Evolutionary conservation across 2,113 vertebrate genomes (phyloP).

Genomic region (Salvelinus sp.): DNA sequence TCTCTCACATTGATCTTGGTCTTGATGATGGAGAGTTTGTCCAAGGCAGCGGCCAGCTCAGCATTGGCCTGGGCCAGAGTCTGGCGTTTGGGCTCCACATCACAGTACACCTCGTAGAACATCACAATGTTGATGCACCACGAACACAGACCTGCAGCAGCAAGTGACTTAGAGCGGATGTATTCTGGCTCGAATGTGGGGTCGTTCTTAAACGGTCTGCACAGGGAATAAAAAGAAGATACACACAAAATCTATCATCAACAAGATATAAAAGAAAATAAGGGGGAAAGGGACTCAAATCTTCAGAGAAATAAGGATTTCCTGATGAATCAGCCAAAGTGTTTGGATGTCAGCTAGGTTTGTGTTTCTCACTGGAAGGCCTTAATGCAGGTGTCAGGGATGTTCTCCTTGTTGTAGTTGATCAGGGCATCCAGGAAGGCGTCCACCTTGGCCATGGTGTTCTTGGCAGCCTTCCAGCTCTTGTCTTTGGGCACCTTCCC

Average conservation of each 20-base stretch:
- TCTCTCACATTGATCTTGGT: conserved; percentile 77
- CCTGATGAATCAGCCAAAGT: conserved; percentile 44
- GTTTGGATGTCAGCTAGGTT: conserved; percentile 56
- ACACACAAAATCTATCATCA: neutral
- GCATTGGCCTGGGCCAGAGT: conserved; percentile 74
- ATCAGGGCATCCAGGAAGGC: conserved; percentile 79
- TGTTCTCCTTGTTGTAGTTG: conserved; percentile 81
- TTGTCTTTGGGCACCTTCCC: conserved; percentile 81
- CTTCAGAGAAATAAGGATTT: neutral
- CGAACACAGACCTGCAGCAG: conserved; percentile 80
- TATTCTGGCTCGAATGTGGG: conserved; percentile 79
- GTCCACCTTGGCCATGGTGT: conserved; percentile 77
- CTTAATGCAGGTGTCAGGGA: conserved; percentile 80
- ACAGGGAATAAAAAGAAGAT: neutral
- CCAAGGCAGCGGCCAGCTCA: conserved; percentile 75
- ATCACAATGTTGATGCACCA: conserved; percentile 81
- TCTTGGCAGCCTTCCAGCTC: conserved; percentile 81
- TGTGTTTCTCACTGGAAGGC: conserved; percentile 61
- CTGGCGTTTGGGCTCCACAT: conserved; percentile 81
- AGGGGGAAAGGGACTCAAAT: neutral
- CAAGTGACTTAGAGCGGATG: conserved; percentile 74
- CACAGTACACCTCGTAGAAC: conserved; percentile 76
- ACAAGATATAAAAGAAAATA: neutral
- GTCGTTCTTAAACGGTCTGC: conserved; percentile 48
- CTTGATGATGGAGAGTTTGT: conserved; percentile 78